Evolutionary conservation across 2,797 vertebrate genomes (phyloP), one percentile per base, ranked within the genome.

Genomic region (Oreochromis grahami): DNA sequence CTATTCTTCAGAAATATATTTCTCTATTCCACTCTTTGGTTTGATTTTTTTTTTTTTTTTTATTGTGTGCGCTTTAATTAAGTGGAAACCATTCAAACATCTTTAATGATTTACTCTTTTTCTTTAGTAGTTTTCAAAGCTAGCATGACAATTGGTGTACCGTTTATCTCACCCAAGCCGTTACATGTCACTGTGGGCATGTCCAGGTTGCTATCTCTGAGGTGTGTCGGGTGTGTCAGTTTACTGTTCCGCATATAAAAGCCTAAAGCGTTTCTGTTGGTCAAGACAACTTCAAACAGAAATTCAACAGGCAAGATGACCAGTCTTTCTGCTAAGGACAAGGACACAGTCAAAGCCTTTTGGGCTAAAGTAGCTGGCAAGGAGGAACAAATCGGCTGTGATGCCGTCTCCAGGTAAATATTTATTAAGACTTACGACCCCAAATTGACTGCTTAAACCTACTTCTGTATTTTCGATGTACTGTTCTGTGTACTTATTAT

Each of bases 351-450:
- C 86, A 95, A 81, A 89, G 2, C 3, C 63, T 5, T 92, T 81
- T 97, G 96, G 95, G 0, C 0, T 14, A 95, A 95, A 58, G 11
- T 96, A 0, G 3, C 63, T 2, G 0, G 17, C 15, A 92, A 90
- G 0, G 11, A 24, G 1, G 95, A 93, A 0, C 89, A 89, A 0
- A 91, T 91, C 2, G 97, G 96, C 10, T 8, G 15, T 0, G 96
- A 97, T 5, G 41, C 96, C 86, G 55, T 98, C 60, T 21, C 84
- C 12, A 97, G 97, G 97, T 97, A 95, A 56, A 51, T 12, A 43
- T 36, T 2, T 14, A 17, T 32, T 32, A 32, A 0, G 24, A 58
- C 14, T 24, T 32, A 32, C 26, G 5, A 68, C 2, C 8, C 1
- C 13, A 6, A 1, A 43, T 8, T 0, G 7, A 13, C 11, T 65